These are phyloP conservation scores for Catharus ustulatus DNA, from an alignment of 2,797 vertebrate genomes.

Conservation along the genomic window DNA sequence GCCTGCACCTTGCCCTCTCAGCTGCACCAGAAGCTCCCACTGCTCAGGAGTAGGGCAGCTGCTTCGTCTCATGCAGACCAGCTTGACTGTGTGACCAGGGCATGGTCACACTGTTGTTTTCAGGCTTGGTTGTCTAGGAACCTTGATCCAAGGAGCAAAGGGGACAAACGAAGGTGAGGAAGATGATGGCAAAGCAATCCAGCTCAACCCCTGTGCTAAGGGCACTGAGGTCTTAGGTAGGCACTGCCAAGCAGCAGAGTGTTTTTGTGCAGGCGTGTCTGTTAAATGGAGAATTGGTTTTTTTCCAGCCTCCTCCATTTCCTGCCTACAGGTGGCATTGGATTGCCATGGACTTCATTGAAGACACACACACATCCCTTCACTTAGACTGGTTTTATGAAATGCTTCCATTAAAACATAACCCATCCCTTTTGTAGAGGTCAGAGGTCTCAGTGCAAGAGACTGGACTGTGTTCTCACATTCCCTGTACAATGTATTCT, in stretches of 20 bases:
- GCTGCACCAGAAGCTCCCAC: neutral
- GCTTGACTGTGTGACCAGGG: fast-evolving
- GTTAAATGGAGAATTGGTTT: neutral
- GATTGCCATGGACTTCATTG: neutral
- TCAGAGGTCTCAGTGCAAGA: neutral
- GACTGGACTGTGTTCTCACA: neutral
- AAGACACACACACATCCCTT: neutral
- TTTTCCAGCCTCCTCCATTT: neutral
- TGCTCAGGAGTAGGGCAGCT: neutral
- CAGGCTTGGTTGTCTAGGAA: neutral
- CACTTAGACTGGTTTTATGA: neutral
- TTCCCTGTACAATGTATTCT: neutral
- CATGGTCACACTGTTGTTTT: fast-evolving
- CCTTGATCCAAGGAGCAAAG: neutral
- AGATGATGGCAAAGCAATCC: neutral
- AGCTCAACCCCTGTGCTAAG: neutral
- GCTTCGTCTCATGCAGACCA: neutral
- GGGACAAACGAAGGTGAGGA: neutral
- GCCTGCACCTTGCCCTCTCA: neutral
- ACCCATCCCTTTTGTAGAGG: neutral
- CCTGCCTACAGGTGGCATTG: neutral
- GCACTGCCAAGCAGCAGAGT: neutral
- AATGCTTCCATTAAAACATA: neutral
- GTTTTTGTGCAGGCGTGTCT: neutral
- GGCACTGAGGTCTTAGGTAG: neutral